Conservation (phyloP, 2,888 invertebrate species). For the Agrotis segetum region DNA sequence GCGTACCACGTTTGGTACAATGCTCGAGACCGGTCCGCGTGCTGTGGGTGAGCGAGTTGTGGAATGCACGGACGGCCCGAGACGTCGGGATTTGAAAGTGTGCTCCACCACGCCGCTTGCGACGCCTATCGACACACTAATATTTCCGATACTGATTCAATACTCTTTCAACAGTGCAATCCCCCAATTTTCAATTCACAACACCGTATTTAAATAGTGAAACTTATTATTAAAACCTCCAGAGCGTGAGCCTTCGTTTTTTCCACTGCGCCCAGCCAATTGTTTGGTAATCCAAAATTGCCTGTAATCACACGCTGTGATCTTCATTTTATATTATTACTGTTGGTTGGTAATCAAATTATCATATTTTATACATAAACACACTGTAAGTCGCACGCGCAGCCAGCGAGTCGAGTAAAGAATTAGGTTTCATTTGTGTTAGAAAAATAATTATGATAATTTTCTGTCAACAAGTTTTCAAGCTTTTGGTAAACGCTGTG, state of each 20-base stretch:
- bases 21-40: constrained; percentile 88
- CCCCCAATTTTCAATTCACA: constrained; percentile 49
- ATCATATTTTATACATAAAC: constrained; percentile 79
- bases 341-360: constrained; percentile 78
- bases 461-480: constrained; percentile 54
- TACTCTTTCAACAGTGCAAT: constrained; percentile 64
- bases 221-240: constrained; percentile 55
- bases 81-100: constrained; percentile 88
- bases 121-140: constrained; percentile 77
- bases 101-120: constrained; percentile 70
- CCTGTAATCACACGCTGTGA: constrained; percentile 77
- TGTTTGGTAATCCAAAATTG: constrained; percentile 81
- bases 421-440: constrained; percentile 51
- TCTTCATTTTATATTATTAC: constrained; percentile 75
- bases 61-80: constrained; percentile 88
- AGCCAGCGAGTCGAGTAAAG: constrained; percentile 60
- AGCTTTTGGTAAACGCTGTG: constrained; percentile 25
- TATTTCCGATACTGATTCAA: constrained; percentile 67
- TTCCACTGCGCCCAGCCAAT: constrained; percentile 70
- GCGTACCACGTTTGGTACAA: constrained; percentile 85
- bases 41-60: constrained; percentile 90
- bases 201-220: constrained; percentile 35
- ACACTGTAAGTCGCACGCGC: constrained; percentile 64
- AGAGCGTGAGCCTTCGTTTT: constrained; percentile 69
- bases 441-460: constrained; percentile 58